Evolutionary conservation across 2,113 vertebrate genomes (phyloP), one percentile per base, ranked within the genome.

Genomic region (Tragelaphus strepsiceros): DNA sequence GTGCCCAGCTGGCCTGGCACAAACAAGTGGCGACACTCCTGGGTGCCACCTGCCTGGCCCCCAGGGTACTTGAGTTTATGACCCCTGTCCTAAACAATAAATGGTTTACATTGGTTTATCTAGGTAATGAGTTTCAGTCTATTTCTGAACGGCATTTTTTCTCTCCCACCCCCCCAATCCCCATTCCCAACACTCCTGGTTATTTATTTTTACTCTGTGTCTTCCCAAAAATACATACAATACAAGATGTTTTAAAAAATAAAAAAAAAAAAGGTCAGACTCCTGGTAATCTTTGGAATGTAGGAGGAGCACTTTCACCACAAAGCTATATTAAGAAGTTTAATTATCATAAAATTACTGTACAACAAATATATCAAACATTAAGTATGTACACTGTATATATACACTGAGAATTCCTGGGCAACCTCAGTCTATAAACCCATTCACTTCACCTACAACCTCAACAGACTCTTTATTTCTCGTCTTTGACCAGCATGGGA

Each of bases 251-350:
- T 51, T n/a, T 88, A 43, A 43, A 43, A 43, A 43, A 43, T 43
- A 43, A 43, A 6, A 43, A 43, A 43, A 39, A 43, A 43, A 43
- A 43, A 83, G 71, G 92, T 95, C 88, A 97, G 62, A 80, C 88
- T 94, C 94, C 84, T 84, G 91, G 98, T 98, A 94, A 97, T 97
- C 98, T 98, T 96, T 98, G 97, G 97, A 97, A 98, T 98, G 94
- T 94, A 67, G 92, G 86, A 56, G 93, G 95, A 96, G 96, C 61
- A 80, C 95, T 94, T 74, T 94, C 67, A 91, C 98, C 98, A 96
- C 98, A 81, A 97, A 96, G 97, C 97, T 98, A 98, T 98, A 98
- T 97, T 98, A 97, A 97, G 97, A 93, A 96, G 91, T 91, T 98
- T 98, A 98, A 97, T 98, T 97, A 97, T 97, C 98, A 98, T 92